Conservation (phyloP, 1,140 invertebrate genomes). For the Aphelenchoides fujianensis region DNA sequence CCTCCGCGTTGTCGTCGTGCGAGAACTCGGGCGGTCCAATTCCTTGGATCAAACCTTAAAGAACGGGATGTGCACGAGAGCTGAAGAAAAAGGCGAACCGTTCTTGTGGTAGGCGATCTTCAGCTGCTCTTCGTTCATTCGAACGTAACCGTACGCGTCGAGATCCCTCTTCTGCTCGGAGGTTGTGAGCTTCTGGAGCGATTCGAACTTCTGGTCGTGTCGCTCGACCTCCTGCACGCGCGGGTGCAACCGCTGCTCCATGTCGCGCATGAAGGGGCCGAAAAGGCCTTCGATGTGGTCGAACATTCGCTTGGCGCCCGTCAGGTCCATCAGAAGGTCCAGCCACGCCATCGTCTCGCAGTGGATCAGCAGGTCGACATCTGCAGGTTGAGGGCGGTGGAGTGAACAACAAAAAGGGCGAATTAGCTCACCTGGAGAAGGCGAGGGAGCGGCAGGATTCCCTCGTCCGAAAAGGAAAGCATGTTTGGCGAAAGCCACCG, state of each 20-base stretch:
- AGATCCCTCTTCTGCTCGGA: not conserved
- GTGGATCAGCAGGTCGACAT: no score
- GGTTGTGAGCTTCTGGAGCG: not conserved
- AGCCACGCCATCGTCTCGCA: conserved; percentile 19
- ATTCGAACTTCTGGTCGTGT: not conserved
- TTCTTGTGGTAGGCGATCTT: conserved; percentile 8
- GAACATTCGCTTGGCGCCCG: conserved; percentile 10
- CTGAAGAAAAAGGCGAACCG: not conserved
- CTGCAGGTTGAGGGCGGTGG: not conserved
- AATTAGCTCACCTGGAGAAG: not conserved
- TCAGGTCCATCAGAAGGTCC: conserved; percentile 16
- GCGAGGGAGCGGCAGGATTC: conserved; percentile 15
- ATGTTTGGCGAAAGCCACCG: conserved; percentile 23
- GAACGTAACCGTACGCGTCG: not conserved
- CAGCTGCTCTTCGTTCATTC: conserved; percentile 21
- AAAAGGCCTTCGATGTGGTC: not conserved
- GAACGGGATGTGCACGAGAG: no score
- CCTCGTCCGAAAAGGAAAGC: conserved; percentile 14
- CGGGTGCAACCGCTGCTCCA: not conserved
- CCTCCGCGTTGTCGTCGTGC: not conserved
- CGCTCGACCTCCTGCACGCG: not conserved
- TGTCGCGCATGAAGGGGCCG: not conserved
- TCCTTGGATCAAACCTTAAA: not conserved
- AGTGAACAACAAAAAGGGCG: not conserved
- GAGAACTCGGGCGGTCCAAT: not conserved